Conservation (phyloP, 2,797 vertebrate species). For the Pipistrellus pygmaeus region DNA sequence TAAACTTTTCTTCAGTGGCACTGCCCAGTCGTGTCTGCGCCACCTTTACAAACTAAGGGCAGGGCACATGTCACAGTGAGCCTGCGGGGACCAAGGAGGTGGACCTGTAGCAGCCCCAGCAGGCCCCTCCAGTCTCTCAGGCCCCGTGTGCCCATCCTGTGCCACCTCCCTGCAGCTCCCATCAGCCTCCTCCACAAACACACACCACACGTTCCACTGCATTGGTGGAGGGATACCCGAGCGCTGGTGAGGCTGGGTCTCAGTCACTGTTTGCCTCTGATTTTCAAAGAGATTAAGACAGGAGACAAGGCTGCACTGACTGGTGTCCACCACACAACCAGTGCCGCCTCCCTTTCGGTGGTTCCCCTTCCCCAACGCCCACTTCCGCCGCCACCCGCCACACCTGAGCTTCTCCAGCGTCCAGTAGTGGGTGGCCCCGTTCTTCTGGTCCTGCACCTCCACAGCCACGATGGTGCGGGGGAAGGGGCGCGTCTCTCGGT, state of each 20-base stretch:
- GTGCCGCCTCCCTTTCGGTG: rapidly evolving
- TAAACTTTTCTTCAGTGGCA: rapidly evolving
- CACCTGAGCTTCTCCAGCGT: conserved; percentile 98
- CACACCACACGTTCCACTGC: rapidly evolving
- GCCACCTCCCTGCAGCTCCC: rapidly evolving
- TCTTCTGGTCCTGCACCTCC: conserved; percentile 98
- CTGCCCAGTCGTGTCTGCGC: rapidly evolving
- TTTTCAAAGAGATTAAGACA: rapidly evolving
- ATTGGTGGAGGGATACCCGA: rapidly evolving
- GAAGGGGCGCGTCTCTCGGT: conserved; percentile 94
- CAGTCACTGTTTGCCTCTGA: rapidly evolving
- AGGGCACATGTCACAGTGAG: rapidly evolving
- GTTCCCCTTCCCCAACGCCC: not conserved
- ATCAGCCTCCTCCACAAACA: rapidly evolving
- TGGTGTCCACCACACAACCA: rapidly evolving
- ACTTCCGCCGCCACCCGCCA: rapidly evolving
- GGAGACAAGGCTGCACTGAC: rapidly evolving
- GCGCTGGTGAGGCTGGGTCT: not conserved
- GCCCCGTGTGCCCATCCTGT: rapidly evolving
- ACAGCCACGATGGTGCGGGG: conserved; percentile 97
- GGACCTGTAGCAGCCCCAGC: rapidly evolving
- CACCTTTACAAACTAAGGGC: not conserved
- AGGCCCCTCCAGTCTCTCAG: rapidly evolving
- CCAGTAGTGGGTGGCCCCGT: conserved; percentile 98
- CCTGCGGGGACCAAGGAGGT: rapidly evolving